Base-by-base conservation (phyloP, 1,140 invertebrate species). In the Papilio xuthus region DNA sequence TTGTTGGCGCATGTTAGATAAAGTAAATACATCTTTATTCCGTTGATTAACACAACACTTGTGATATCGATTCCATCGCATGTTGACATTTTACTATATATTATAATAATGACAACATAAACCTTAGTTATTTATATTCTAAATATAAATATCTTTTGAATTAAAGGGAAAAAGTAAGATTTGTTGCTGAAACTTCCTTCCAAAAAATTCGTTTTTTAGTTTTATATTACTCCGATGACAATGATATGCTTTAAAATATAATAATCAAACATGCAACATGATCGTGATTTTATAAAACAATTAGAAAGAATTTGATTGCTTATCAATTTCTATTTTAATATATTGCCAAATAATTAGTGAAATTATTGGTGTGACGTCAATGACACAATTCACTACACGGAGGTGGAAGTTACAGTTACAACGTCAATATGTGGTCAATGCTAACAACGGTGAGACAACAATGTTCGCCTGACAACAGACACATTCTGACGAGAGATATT, bases 401-500 rank as follows among this genome's bases (percentile, higher is more conserved):
- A 56, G 44, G 6, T n/a, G 73, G 28, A 75, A 75, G 71, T 37
- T 75, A 37, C 47, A n/a, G 50, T 6, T 15, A 56, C 12, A 74
- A 26, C 50, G 28, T 75, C 73, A 75, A 75, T 75, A 75, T 75
- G 47, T 56, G 73, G 73, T 75, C 73, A 56, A 37, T 32, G 47
- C 73, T 75, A 75, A 75, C 50, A 75, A 75, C 73, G 47, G 32
- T 75, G 73, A n/a, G 26, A 56, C 73, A 73, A 73, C 73, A 75
- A 37, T 75, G 73, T 75, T 28, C 72, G 13, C 13, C 73, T 56
- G 73, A 37, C 73, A 75, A 75, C 73, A 1, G 15, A 75, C 73
- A 23, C 73, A 75, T 75, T 75, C 73, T 56, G 47, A 28, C 47
- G 28, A 18, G 26, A 56, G 42, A 75, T 75, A 75, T 75, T 75